These are phyloP conservation scores for Poeciliopsis retropinna DNA, from an alignment of 2,113 vertebrate genomes.

Conservation along the genomic window DNA sequence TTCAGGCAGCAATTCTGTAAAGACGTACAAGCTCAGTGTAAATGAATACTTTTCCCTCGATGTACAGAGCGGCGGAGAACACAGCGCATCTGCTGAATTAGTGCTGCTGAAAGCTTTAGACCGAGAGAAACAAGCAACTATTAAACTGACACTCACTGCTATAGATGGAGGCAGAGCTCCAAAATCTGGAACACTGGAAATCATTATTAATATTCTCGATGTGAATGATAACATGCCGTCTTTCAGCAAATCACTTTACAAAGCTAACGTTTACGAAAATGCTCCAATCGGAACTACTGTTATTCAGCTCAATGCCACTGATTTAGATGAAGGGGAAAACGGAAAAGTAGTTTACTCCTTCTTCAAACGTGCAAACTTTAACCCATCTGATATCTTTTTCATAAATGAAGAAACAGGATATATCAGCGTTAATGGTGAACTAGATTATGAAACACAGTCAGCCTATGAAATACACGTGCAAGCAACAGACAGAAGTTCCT, in stretches of 20 bases:
- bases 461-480: conserved; percentile 71
- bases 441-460: conserved; percentile 78
- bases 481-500: conserved; percentile 50
- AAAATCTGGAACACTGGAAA: conserved; percentile 47
- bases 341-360: conserved; percentile 68
- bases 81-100: conserved; percentile 66
- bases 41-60: conserved; percentile 76
- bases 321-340: conserved; percentile 78
- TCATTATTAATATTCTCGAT: conserved; percentile 63
- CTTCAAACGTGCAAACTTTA: conserved; percentile 78
- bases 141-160: conserved; percentile 63
- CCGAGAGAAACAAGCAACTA: conserved; percentile 62
- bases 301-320: conserved; percentile 66
- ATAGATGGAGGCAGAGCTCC: conserved; percentile 74
- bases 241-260: conserved; percentile 73
- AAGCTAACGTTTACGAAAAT: conserved; percentile 68
- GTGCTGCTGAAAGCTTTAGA: conserved; percentile 69
- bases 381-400: conserved; percentile 74
- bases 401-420: conserved; percentile 80
- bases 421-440: conserved; percentile 75
- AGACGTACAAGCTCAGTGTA: conserved; percentile 68
- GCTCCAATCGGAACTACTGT: conserved; percentile 32
- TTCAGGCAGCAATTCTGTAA: conserved; percentile 69
- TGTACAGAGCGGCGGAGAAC: conserved; percentile 67
- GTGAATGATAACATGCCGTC: conserved; percentile 65